These are phyloP conservation scores for Oenanthe oenanthe DNA, from an alignment of 2,113 vertebrate species.

Conservation along the genomic window DNA sequence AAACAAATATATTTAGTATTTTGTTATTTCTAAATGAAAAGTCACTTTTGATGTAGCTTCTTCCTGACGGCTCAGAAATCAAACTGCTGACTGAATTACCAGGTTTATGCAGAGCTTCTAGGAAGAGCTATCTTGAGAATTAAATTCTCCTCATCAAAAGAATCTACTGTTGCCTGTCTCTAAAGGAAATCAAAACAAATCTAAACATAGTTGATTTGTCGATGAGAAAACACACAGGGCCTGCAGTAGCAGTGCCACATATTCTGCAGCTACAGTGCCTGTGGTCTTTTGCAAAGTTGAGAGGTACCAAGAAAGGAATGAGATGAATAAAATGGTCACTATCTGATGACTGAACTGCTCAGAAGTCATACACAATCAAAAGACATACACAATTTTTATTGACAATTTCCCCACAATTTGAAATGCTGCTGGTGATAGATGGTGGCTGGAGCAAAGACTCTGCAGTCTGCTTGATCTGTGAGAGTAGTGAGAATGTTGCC, in stretches of 20 bases:
- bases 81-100: neutral
- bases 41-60: neutral
- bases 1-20: neutral
- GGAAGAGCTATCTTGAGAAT: neutral
- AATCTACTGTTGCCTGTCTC: neutral
- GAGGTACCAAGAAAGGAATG: neutral
- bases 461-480: slow-evolving; percentile 23
- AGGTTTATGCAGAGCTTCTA: neutral
- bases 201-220: neutral
- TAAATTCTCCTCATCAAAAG: neutral
- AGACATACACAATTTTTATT: slow-evolving; percentile 33
- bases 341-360: slow-evolving; percentile 44
- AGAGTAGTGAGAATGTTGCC: slow-evolving; percentile 56
- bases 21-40: neutral
- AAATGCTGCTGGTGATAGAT: slow-evolving; percentile 49
- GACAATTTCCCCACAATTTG: slow-evolving; percentile 47
- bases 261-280: neutral
- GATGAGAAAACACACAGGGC: neutral
- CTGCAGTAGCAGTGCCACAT: slow-evolving; percentile 21
- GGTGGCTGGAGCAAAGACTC: slow-evolving; percentile 10
- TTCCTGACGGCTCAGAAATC: neutral
- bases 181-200: slow-evolving; percentile 28
- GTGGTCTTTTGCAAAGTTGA: slow-evolving; percentile 16
- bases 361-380: slow-evolving; percentile 45
- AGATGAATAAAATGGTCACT: slow-evolving; percentile 53